These are phyloP conservation scores for Coluber constrictor DNA, from an alignment of 2,797 vertebrate species.

Conservation along the genomic window DNA sequence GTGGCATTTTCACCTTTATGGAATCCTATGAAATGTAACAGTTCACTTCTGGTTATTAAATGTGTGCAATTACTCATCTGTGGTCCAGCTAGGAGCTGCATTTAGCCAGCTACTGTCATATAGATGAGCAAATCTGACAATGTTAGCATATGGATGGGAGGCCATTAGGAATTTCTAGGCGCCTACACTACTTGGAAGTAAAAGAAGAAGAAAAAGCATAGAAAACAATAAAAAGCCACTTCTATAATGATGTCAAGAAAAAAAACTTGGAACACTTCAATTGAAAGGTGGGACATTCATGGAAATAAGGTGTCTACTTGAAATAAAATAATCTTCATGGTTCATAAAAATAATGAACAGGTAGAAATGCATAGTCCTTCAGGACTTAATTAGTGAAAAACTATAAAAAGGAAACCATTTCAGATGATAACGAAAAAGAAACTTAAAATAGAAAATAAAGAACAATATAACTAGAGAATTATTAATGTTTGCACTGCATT, in stretches of 20 bases:
- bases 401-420: not conserved
- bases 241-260: not conserved
- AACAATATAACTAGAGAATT: not conserved
- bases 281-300: not conserved
- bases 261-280: not conserved
- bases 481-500: slow-evolving; percentile 1
- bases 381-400: not conserved
- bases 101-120: not conserved
- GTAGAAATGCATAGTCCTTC: not conserved
- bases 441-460: not conserved
- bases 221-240: not conserved
- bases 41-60: not conserved
- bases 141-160: not conserved
- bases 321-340: not conserved
- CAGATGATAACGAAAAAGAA: not conserved
- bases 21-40: not conserved
- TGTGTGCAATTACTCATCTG: not conserved
- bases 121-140: not conserved
- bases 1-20: not conserved
- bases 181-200: not conserved
- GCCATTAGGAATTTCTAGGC: not conserved
- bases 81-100: not conserved
- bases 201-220: not conserved
- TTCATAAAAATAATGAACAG: not conserved
- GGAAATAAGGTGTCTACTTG: not conserved